phyloP scores from a whole-genome alignment of 92 coral and sea anemone species.

The Umimayanthus chanpuru region DNA sequence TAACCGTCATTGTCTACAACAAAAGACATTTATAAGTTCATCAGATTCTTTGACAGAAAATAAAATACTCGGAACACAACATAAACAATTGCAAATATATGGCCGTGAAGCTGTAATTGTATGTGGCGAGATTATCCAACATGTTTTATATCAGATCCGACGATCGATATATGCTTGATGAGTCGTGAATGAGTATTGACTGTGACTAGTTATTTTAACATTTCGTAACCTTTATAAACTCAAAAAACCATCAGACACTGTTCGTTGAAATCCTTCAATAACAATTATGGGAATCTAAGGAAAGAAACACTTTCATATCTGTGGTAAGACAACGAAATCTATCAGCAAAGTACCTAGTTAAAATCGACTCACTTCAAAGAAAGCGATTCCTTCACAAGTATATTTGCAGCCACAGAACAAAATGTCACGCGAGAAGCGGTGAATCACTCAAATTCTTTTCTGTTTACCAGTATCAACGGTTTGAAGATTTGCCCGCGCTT shows the following conservation, averaged over 20 bases:
- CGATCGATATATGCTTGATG: not conserved
- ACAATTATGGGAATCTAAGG: not conserved
- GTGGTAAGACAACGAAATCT: not conserved
- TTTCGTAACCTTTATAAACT: not conserved
- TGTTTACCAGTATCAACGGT: conserved; percentile 14
- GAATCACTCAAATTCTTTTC: not conserved
- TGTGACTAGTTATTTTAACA: not conserved
- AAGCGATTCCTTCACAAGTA: not conserved
- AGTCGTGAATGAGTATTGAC: not conserved
- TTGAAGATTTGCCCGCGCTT: not conserved
- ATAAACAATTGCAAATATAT: not conserved
- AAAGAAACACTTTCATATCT: not conserved
- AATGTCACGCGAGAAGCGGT: conserved; percentile 36
- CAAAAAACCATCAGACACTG: not conserved
- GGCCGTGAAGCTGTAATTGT: not conserved
- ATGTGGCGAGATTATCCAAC: conserved; percentile 16
- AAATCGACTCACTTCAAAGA: not conserved
- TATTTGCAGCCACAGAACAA: not conserved
- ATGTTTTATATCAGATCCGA: conserved; percentile 8
- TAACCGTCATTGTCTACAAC: not conserved
- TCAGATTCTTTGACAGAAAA: conserved; percentile 21
- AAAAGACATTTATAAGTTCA: conserved; percentile 2
- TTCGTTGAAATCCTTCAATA: not conserved
- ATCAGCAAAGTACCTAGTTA: not conserved
- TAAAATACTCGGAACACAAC: not conserved